These are phyloP conservation scores for Autographa pulchrina DNA, from an alignment of 2,888 invertebrate species.

Conservation along the genomic window DNA sequence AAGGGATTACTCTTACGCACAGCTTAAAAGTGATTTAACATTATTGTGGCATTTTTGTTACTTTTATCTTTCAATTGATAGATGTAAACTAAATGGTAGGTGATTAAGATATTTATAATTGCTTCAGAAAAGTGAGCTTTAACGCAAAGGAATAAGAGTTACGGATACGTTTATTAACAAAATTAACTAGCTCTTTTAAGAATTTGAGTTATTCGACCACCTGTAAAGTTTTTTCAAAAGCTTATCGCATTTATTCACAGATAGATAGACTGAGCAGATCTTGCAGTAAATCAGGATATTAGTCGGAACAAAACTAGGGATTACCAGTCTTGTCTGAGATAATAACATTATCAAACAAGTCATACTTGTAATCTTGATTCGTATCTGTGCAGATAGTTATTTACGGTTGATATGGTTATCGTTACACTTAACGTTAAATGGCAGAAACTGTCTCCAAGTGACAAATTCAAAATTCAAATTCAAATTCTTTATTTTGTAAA, in stretches of 20 bases:
- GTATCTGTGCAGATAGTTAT: conserved; percentile 42
- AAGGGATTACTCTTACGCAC: conserved; percentile 43
- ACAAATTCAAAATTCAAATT: not conserved
- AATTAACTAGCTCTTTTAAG: not conserved
- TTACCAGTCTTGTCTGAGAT: conserved; percentile 65
- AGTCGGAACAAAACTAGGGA: conserved; percentile 73
- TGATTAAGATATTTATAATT: conserved; percentile 22
- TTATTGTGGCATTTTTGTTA: conserved; percentile 18
- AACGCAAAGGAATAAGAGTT: conserved; percentile 17
- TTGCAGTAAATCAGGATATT: conserved; percentile 59
- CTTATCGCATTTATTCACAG: conserved; percentile 60
- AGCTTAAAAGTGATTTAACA: conserved; percentile 44
- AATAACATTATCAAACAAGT: conserved; percentile 27
- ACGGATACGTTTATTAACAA: not conserved
- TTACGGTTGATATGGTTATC: conserved; percentile 58
- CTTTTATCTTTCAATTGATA: conserved; percentile 29
- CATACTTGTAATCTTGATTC: conserved; percentile 44
- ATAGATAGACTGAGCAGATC: conserved; percentile 27
- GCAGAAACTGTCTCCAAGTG: conserved; percentile 40
- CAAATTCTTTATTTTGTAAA: no score
- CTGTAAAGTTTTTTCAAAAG: conserved; percentile 50
- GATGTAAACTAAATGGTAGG: conserved; percentile 12
- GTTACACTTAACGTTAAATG: conserved; percentile 32
- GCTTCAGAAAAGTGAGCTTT: conserved; percentile 22
- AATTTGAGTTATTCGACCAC: conserved; percentile 13